Base-by-base conservation (phyloP, 2,113 vertebrate genomes). In the Phrynocephalus versicolor region DNA sequence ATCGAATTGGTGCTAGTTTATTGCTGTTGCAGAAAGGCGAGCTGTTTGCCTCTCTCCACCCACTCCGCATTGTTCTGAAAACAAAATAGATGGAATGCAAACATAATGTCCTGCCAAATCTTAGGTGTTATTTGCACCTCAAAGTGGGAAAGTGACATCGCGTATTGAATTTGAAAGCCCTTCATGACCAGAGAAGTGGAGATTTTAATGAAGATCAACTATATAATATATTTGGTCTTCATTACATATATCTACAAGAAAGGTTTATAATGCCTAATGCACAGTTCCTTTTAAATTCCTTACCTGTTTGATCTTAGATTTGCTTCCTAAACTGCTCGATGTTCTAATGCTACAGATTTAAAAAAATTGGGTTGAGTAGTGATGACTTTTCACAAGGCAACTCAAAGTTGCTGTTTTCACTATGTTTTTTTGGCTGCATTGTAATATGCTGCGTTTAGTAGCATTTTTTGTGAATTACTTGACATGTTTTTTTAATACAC, bases 1-100 rank as follows among this genome's bases (percentile, higher is more conserved):
- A 51, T 19, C 89, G 60, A 82, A 79, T 45, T 57, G 72, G 1
- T 2, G 0, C 70, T 86, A 55, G 2, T 75, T 84, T 88, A 79
- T 39, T 90, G 30, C 65, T 84, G 15, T 81, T 82, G 37, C 81
- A 81, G 58, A 13, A 74, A 23, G 58, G 60, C 76, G n/a, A 33
- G 9, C 18, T 83, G 0, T 58, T 0, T 65, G 69, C 55, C 45
- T 14, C 58, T 85, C 51, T 72, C 55, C 76, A 62, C 58, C 35
- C 67, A 79, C 69, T 21, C 84, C 65, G 72, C n/a, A 84, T 30
- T n/a, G 30, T 62, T 62, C 72, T 89, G 41, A 41, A 9, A 2
- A 77, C 51, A 57, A 80, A 12, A 4, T 39, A 84, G 72, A 64
- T 87, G 70, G 73, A 41, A 81, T 3, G 64, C 75, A 79, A 45